phyloP scores from a whole-genome alignment of 2,113 vertebrate species.

The Acanthisitta chloris region DNA sequence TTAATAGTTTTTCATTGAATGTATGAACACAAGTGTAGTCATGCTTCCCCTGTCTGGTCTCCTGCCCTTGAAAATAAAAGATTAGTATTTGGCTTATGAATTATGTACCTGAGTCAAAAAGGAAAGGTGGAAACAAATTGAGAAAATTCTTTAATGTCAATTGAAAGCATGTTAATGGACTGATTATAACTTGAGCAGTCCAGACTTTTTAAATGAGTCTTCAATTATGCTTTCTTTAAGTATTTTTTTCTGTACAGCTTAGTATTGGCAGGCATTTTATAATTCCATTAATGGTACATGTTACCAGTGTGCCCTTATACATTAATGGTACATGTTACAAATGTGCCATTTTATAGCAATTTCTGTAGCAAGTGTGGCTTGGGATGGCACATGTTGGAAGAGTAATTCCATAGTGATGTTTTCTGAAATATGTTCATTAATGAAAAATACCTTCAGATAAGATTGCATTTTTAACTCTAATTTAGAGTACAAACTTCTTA shows the following conservation, averaged over 20 bases:
- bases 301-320: background rate
- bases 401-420: background rate
- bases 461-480: background rate
- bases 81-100: background rate
- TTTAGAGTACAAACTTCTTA: background rate
- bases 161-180: background rate
- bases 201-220: background rate
- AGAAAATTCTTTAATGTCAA: background rate
- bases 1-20: background rate
- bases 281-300: background rate
- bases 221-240: background rate
- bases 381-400: background rate
- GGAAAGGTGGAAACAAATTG: background rate
- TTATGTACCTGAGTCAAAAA: background rate
- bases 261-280: background rate
- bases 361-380: background rate
- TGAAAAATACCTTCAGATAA: background rate
- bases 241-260: background rate
- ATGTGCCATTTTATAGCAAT: background rate
- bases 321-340: background rate
- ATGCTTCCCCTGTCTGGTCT: background rate
- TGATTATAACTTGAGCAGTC: background rate
- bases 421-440: background rate
- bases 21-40: background rate
- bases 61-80: background rate